Evolutionary conservation across 2,797 vertebrate genomes (phyloP).

Genomic region (Chanos chanos): DNA sequence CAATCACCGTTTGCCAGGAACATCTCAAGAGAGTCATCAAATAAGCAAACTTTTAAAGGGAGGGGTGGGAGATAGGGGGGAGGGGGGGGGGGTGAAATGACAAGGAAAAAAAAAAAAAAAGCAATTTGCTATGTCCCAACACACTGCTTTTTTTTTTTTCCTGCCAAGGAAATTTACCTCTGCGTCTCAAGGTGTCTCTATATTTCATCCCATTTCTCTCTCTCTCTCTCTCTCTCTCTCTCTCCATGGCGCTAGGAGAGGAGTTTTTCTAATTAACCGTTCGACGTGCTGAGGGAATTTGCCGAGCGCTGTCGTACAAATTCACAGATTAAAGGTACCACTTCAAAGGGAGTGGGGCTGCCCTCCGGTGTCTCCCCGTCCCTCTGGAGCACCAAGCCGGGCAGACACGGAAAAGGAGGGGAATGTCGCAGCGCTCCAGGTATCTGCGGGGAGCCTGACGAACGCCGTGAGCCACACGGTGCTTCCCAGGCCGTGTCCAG

Average conservation of each 20-base stretch:
- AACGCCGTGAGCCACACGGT: too few species aligned
- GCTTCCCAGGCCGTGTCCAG: too few species aligned
- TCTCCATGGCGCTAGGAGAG: conserved; percentile 28
- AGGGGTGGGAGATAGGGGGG: conserved; percentile 4
- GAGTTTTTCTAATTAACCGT: conserved; percentile 41
- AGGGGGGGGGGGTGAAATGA: too few species aligned
- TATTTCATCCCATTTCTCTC: conserved; percentile 35
- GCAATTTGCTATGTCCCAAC: conserved; percentile 4
- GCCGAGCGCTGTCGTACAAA: conserved; percentile 16
- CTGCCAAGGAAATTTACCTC: conserved; percentile 1
- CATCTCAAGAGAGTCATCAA: background rate
- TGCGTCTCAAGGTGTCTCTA: conserved; percentile 11
- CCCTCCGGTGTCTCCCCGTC: too few species aligned
- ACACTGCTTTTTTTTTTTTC: background rate
- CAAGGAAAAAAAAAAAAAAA: background rate
- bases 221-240: conserved; percentile 33
- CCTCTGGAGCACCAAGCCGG: too few species aligned
- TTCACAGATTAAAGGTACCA: conserved; percentile 19
- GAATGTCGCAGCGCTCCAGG: too few species aligned
- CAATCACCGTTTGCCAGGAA: background rate
- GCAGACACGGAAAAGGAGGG: too few species aligned
- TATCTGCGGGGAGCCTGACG: too few species aligned
- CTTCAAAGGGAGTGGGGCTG: too few species aligned
- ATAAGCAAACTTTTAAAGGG: conserved; percentile 2
- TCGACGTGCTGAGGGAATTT: conserved; percentile 29